Evolutionary conservation across 2,888 invertebrate species (phyloP).

Genomic region (Conomelus anceps): DNA sequence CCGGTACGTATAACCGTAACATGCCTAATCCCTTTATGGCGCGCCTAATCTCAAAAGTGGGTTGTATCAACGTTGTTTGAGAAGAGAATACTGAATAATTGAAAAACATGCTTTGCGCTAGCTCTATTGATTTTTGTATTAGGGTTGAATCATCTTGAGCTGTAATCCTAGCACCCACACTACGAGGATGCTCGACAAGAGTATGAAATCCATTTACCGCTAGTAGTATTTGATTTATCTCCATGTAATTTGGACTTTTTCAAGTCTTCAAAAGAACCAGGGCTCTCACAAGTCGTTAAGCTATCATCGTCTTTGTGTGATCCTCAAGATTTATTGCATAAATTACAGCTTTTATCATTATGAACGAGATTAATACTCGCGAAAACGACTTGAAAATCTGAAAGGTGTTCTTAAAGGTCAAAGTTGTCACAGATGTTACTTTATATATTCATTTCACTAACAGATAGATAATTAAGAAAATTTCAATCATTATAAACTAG

Average conservation of each 20-base stretch:
- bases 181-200: background rate
- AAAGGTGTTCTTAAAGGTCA: background rate
- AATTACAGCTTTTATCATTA: background rate
- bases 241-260: background rate
- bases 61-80: background rate
- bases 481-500: too few relatives aligned
- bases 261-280: background rate
- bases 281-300: background rate
- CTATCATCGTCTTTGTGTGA: background rate
- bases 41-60: background rate
- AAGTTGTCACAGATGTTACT: too few relatives aligned
- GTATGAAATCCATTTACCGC: background rate
- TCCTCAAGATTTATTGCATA: background rate
- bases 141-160: background rate
- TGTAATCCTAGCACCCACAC: background rate
- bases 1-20: too few relatives aligned
- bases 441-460: too few relatives aligned
- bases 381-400: background rate
- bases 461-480: too few relatives aligned
- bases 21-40: too few relatives aligned
- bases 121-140: background rate
- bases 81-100: background rate
- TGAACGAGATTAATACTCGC: background rate
- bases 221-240: background rate
- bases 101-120: background rate